Evolutionary conservation across 2,113 vertebrate genomes (phyloP).

Genomic region (Sinocyclocheilus rhinocerous): DNA sequence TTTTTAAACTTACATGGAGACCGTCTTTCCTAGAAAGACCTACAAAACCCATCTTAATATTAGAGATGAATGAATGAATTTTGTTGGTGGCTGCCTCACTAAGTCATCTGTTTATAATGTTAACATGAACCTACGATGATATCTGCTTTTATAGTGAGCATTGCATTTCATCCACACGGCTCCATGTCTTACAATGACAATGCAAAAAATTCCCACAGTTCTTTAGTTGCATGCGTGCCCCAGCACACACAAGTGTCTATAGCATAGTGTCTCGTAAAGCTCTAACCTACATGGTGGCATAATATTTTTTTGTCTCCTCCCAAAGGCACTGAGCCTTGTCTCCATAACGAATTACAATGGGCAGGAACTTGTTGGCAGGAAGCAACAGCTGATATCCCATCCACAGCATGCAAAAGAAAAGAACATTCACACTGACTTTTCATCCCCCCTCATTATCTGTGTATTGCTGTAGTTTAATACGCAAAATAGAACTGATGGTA

Average conservation of each 20-base stretch:
- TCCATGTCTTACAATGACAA: not conserved
- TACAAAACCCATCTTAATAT: not conserved
- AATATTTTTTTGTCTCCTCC: not conserved
- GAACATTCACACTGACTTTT: not conserved
- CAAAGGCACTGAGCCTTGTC: not conserved
- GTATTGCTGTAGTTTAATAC: not conserved
- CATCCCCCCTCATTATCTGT: not conserved
- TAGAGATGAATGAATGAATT: not conserved
- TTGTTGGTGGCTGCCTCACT: not conserved
- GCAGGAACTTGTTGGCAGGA: conserved; percentile 57
- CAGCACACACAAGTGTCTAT: not conserved
- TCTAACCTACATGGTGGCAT: conserved; percentile 14
- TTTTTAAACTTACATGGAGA: not conserved
- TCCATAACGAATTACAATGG: conserved; percentile 12
- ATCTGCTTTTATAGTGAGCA: too few relatives aligned
- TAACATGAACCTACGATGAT: not conserved
- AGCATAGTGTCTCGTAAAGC: not conserved
- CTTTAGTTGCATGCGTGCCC: not conserved
- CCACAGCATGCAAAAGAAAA: not conserved
- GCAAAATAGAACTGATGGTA: not conserved
- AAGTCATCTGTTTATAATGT: not conserved
- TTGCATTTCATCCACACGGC: not conserved
- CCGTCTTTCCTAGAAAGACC: not conserved
- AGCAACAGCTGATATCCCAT: conserved; percentile 53
- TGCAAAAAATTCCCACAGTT: not conserved